These are phyloP conservation scores for Eueides isabella DNA, from an alignment of 1,140 invertebrate genomes.

Conservation along the genomic window DNA sequence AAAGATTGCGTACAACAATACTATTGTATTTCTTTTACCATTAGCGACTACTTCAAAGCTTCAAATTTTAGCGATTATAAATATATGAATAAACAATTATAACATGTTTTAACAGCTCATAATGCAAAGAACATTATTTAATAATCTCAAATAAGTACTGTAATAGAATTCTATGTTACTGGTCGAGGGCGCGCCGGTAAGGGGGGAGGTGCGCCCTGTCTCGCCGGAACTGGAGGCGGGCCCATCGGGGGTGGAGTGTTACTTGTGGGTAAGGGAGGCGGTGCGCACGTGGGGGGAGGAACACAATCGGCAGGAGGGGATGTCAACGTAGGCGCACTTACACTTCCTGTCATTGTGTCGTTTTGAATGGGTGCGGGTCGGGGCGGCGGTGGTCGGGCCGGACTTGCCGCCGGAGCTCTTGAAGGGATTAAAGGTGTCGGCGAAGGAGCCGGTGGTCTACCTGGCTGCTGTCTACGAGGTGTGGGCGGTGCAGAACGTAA, in stretches of 20 bases:
- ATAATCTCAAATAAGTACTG: conserved; percentile 22
- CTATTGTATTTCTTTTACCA: background rate
- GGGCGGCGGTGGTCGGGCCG: conserved; percentile 79
- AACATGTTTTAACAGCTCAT: conserved; percentile 15
- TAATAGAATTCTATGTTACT: conserved; percentile 42
- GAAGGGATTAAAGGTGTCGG: conserved; percentile 84
- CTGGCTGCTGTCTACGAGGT: conserved; percentile 74
- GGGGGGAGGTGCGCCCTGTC: conserved; percentile 85
- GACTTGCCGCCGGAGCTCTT: conserved; percentile 79
- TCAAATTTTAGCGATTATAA: conserved; percentile 6
- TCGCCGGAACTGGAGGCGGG: conserved; percentile 83
- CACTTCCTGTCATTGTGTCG: conserved; percentile 65
- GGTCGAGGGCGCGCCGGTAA: conserved; percentile 85
- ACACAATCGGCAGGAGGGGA: conserved; percentile 66
- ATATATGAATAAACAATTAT: conserved; percentile 12
- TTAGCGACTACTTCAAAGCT: background rate
- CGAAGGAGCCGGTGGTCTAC: conserved; percentile 83
- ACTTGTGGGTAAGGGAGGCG: conserved; percentile 86
- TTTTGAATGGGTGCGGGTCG: conserved; percentile 78
- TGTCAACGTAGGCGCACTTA: conserved; percentile 50
- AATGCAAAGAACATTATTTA: conserved; percentile 4
- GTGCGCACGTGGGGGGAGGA: conserved; percentile 79
- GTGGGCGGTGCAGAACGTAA: conserved; percentile 77
- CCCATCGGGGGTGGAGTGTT: conserved; percentile 79
- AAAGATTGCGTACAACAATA: background rate